phyloP scores from a whole-genome alignment of 2,888 invertebrate species.

The Hermaeophaga mercurialis region DNA sequence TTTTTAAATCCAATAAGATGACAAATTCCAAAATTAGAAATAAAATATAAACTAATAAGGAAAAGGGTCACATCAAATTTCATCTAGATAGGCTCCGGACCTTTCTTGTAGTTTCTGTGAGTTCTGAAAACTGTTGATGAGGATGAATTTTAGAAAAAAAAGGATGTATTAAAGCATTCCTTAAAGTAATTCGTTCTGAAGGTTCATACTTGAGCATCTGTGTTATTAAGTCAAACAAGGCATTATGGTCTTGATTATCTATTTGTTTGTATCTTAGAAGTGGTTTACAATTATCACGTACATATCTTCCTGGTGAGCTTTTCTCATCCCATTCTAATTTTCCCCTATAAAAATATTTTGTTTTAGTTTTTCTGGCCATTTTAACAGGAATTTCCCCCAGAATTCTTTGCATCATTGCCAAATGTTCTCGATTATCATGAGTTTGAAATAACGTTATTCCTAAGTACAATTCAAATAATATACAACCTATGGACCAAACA shows the following conservation, averaged over 20 bases:
- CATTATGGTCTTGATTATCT: slow-evolving; percentile 88
- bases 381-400: slow-evolving; percentile 94
- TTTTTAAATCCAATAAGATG: slow-evolving; percentile 5
- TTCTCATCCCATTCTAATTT: slow-evolving; percentile 98
- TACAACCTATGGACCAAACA: slow-evolving; percentile 99
- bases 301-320: slow-evolving; percentile 95
- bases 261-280: slow-evolving; percentile 85
- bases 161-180: slow-evolving; percentile 87
- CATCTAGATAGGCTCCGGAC: slow-evolving; percentile 11
- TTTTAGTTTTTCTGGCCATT: slow-evolving; percentile 89
- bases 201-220: slow-evolving; percentile 98
- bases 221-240: slow-evolving; percentile 92
- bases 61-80: slow-evolving; percentile 16
- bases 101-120: slow-evolving; percentile 55
- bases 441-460: slow-evolving; percentile 99
- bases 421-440: slow-evolving; percentile 98
- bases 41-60: slow-evolving; percentile 3
- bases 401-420: slow-evolving; percentile 99
- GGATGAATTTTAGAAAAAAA: slow-evolving; percentile 88
- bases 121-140: slow-evolving; percentile 72
- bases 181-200: slow-evolving; percentile 82
- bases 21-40: slow-evolving; percentile 6
- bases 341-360: slow-evolving; percentile 97
- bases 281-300: slow-evolving; percentile 97
- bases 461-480: slow-evolving; percentile 97